These are phyloP conservation scores for Morelia viridis DNA, from an alignment of 2,797 vertebrate species.

Conservation along the genomic window DNA sequence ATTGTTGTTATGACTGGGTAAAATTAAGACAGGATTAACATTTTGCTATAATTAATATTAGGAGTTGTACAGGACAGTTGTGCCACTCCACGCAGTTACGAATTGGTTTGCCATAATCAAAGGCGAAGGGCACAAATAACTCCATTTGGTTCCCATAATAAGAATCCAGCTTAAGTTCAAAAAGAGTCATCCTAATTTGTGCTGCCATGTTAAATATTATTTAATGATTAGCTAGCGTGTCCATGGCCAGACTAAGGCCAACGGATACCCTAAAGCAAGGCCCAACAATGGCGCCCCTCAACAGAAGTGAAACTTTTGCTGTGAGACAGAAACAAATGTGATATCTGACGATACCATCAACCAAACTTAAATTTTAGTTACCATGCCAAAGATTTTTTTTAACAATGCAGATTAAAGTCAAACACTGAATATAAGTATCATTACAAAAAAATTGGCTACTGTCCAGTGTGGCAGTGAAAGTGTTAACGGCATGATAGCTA, in stretches of 20 bases:
- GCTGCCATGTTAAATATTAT: background rate
- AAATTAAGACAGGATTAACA: background rate
- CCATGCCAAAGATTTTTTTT: too few relatives aligned
- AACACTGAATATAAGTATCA: too few relatives aligned
- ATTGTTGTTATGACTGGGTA: background rate
- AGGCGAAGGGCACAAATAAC: background rate
- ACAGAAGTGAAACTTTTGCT: background rate
- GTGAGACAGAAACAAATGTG: background rate
- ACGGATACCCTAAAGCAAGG: background rate
- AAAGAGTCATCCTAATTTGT: background rate
- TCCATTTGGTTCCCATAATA: background rate
- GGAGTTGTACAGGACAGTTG: background rate
- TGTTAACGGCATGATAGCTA: background rate
- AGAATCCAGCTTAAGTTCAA: background rate
- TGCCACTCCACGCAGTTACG: background rate
- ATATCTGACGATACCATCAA: background rate
- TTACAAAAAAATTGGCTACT: too few relatives aligned
- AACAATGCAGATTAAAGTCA: too few relatives aligned
- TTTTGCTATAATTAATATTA: background rate
- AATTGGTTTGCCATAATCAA: background rate
- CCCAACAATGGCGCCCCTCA: background rate
- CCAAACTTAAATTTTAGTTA: background rate
- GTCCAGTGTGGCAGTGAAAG: too few relatives aligned
- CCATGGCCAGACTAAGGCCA: background rate
- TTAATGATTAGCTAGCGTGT: background rate